Conservation (phyloP, 1,140 invertebrate species). For the Berghia stephanieae region DNA sequence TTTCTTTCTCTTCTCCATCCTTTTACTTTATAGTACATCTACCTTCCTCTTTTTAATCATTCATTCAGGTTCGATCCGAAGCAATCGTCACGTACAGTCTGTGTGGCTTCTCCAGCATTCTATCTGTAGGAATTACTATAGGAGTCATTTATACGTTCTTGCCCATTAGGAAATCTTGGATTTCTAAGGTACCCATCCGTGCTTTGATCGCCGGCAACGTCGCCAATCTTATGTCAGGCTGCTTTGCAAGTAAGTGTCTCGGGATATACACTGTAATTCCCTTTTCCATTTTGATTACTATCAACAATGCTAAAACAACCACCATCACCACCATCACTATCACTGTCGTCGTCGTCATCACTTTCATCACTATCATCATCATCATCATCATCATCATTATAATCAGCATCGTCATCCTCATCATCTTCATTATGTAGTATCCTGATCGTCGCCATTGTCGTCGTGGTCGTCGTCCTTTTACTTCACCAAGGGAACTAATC, state of each 20-base stretch:
- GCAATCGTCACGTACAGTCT: constrained; percentile 92
- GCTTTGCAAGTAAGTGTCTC: constrained; percentile 52
- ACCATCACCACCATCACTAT: background rate
- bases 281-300: background rate
- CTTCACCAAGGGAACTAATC: too few relatives aligned
- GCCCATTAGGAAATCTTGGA: constrained; percentile 76
- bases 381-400: too few relatives aligned
- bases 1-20: too few relatives aligned
- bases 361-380: background rate
- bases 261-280: background rate
- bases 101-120: constrained; percentile 95
- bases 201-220: constrained; percentile 87
- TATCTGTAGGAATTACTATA: constrained; percentile 88
- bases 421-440: too few relatives aligned
- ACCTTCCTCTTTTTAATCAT: too few relatives aligned
- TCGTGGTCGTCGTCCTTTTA: too few relatives aligned
- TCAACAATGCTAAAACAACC: background rate
- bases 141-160: constrained; percentile 81
- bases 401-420: too few relatives aligned
- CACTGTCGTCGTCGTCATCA: background rate
- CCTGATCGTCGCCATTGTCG: too few relatives aligned
- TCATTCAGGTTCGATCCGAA: constrained; percentile 76
- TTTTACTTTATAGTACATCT: too few relatives aligned
- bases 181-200: constrained; percentile 74
- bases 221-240: constrained; percentile 77